These are phyloP conservation scores for Caranx melampygus DNA, from an alignment of 2,113 vertebrate species.

Conservation along the genomic window DNA sequence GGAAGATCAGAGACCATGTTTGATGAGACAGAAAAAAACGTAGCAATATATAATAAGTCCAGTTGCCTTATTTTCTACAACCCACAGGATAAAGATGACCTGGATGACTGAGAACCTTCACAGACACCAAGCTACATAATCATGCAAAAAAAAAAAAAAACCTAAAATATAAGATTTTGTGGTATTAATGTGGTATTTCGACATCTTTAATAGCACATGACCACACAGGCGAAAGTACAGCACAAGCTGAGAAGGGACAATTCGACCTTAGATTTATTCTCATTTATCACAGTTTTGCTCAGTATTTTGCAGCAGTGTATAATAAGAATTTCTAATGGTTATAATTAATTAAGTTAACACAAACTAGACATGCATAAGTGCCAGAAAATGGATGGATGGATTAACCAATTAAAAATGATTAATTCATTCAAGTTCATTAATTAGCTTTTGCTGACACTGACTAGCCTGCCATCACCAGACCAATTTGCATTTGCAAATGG, in stretches of 20 bases:
- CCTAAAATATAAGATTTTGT: too few species aligned
- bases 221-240: not conserved
- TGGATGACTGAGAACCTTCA: too few species aligned
- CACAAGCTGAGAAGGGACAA: not conserved
- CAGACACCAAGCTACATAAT: too few species aligned
- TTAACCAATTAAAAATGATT: not conserved
- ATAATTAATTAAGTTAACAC: not conserved
- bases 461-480: too few species aligned
- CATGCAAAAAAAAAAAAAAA: not conserved
- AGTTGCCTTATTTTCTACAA: too few species aligned
- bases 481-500: too few species aligned
- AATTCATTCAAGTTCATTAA: not conserved
- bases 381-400: not conserved
- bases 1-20: not conserved
- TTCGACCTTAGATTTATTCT: not conserved
- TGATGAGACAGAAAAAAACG: constrained; percentile 7
- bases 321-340: not conserved
- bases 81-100: too few species aligned
- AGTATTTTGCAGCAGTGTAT: not conserved
- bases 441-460: too few species aligned
- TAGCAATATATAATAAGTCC: too few species aligned
- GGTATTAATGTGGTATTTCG: too few species aligned
- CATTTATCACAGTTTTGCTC: not conserved
- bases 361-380: not conserved
- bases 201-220: not conserved